Evolutionary conservation across 1,140 invertebrate species (phyloP).

Genomic region (Lasioglossum baleicum): DNA sequence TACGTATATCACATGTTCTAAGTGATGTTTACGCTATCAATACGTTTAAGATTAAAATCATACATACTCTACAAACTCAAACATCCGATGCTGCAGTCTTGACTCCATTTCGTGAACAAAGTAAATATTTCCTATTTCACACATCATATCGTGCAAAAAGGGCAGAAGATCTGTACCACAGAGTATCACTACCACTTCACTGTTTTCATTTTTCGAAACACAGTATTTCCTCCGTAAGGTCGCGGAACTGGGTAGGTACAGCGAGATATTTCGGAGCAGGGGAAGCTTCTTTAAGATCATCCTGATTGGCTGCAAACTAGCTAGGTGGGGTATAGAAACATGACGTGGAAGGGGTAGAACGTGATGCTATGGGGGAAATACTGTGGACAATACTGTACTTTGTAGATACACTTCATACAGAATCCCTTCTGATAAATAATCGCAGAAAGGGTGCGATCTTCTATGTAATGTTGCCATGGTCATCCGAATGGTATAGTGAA

Average conservation of each 20-base stretch:
- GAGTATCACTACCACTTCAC: not conserved
- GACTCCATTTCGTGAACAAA: slow-evolving; percentile 38
- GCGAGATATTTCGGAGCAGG: too few species aligned
- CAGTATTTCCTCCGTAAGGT: too few species aligned
- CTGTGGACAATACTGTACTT: not conserved
- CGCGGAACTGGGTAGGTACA: too few species aligned
- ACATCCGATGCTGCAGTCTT: too few species aligned
- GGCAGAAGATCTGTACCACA: not conserved
- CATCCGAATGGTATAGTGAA: too few species aligned
- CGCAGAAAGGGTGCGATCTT: too few species aligned
- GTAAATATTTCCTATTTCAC: not conserved
- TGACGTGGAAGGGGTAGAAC: too few species aligned
- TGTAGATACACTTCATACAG: not conserved
- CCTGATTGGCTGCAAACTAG: too few species aligned
- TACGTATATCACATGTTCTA: slow-evolving; percentile 20
- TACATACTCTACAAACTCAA: not conserved
- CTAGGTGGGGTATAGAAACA: too few species aligned
- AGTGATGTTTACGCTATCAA: slow-evolving; percentile 4
- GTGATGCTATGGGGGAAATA: too few species aligned
- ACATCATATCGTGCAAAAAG: slow-evolving; percentile 1
- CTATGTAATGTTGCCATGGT: too few species aligned
- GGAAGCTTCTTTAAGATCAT: too few species aligned
- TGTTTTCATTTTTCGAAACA: not conserved
- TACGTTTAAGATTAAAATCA: not conserved
- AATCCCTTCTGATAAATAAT: not conserved